Percentiles rank a stretch among this genome's conserved stretches.
Conservation (phyloP, 1,140 invertebrate genomes). For the Drosophila santomea region DNA sequence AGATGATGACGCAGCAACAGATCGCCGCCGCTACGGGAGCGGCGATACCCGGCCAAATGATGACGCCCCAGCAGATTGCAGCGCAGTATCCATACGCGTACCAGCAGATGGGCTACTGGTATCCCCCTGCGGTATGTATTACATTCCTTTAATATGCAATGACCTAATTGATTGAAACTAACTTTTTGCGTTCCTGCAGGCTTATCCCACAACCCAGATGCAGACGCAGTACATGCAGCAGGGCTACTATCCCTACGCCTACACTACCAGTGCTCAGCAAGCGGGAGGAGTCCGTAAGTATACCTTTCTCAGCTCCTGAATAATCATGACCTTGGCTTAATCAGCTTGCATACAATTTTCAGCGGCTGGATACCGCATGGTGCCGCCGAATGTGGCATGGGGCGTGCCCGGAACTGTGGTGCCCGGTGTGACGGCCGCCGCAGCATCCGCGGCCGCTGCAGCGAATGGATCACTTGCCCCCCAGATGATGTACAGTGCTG, state of each 20-base stretch:
- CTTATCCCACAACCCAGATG: conserved; percentile 86
- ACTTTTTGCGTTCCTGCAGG: conserved; percentile 34
- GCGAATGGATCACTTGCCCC: conserved; percentile 86
- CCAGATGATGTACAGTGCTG: conserved; percentile 90
- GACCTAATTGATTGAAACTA: background rate
- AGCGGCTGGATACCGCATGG: conserved; percentile 85
- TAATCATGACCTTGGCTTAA: conserved; percentile 8
- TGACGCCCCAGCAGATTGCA: conserved; percentile 71
- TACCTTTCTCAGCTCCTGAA: background rate
- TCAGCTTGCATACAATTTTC: conserved; percentile 35
- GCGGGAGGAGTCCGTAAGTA: conserved; percentile 77
- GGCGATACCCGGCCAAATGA: conserved; percentile 78
- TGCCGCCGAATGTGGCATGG: conserved; percentile 86
- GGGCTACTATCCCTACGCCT: conserved; percentile 86
- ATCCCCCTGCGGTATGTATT: conserved; percentile 86
- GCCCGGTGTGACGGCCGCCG: conserved; percentile 86
- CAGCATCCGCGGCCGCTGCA: conserved; percentile 85
- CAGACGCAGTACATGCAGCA: conserved; percentile 89
- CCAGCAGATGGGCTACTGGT: conserved; percentile 93
- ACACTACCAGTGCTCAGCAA: conserved; percentile 84
- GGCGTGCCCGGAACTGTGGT: conserved; percentile 86
- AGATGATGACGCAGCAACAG: conserved; percentile 80
- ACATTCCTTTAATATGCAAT: background rate
- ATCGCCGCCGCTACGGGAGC: conserved; percentile 75
- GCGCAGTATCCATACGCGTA: conserved; percentile 89